Conservation (phyloP, 53 echinoderm and acorn worm species). For the Crossaster papposus region DNA sequence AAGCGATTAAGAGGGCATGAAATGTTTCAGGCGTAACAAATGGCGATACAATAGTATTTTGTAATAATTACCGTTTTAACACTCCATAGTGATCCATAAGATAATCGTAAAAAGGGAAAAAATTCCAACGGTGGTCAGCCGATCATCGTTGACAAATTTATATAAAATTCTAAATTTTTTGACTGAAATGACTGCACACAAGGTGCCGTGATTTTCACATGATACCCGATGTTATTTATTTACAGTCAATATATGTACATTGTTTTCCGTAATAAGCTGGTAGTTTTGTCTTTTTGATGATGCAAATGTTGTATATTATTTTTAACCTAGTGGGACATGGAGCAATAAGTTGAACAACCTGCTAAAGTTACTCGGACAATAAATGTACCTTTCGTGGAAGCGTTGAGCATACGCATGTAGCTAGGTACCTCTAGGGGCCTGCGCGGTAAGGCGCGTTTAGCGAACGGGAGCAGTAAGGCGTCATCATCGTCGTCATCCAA, state of each 20-base stretch:
- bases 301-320: no score
- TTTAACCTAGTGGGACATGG: no score
- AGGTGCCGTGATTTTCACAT: no score
- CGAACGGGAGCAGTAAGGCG: constrained; percentile 6
- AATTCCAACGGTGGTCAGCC: no score
- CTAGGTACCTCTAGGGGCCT: constrained; percentile 11
- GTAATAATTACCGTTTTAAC: background rate
- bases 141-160: no score
- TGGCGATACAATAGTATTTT: background rate
- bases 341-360: no score
- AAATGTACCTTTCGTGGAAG: constrained; percentile 31
- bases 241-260: no score
- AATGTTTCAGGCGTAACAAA: background rate
- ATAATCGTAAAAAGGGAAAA: background rate
- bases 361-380: background rate
- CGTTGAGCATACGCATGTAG: constrained; percentile 47
- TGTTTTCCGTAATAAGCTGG: no score
- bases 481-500: background rate
- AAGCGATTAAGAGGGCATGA: background rate
- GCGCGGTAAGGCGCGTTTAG: constrained; percentile 8
- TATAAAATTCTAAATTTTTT: no score
- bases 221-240: no score
- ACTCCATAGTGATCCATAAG: no score
- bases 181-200: background rate
- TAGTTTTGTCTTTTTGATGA: no score